Percentiles rank a stretch among this genome's conserved stretches.
phyloP scores from a whole-genome alignment of 2,797 vertebrate species.

The Gallinago stenura region DNA sequence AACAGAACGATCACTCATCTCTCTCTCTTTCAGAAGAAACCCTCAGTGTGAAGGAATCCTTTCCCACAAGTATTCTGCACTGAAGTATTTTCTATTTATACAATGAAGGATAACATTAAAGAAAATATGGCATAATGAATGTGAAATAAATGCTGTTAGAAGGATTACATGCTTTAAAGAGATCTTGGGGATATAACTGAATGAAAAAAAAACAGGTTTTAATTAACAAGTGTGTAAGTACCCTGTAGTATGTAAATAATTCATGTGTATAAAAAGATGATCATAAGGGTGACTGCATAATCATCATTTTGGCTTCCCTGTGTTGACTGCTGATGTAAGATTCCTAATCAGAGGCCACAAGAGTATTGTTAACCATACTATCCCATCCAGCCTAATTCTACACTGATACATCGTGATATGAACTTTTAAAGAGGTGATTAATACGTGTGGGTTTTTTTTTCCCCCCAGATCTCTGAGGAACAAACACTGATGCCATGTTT shows the following conservation, averaged over 20 bases:
- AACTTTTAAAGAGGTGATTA: neutral
- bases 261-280: constrained; percentile 31
- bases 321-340: neutral
- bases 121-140: neutral
- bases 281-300: constrained; percentile 21
- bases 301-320: neutral
- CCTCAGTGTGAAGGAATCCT: neutral
- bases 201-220: neutral
- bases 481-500: neutral
- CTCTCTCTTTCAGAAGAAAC: neutral
- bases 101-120: neutral
- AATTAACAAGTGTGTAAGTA: constrained; percentile 34
- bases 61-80: neutral
- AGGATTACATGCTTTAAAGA: neutral
- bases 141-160: constrained; percentile 25
- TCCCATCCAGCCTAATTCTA: neutral
- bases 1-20: neutral
- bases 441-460: neutral
- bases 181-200: neutral
- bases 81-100: neutral
- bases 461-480: neutral
- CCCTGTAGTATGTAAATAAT: constrained; percentile 49
- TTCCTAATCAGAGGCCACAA: neutral
- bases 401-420: neutral
- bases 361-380: neutral